Base-by-base conservation (phyloP, 2,888 invertebrate species). In the Eugnorisma glareosa region DNA sequence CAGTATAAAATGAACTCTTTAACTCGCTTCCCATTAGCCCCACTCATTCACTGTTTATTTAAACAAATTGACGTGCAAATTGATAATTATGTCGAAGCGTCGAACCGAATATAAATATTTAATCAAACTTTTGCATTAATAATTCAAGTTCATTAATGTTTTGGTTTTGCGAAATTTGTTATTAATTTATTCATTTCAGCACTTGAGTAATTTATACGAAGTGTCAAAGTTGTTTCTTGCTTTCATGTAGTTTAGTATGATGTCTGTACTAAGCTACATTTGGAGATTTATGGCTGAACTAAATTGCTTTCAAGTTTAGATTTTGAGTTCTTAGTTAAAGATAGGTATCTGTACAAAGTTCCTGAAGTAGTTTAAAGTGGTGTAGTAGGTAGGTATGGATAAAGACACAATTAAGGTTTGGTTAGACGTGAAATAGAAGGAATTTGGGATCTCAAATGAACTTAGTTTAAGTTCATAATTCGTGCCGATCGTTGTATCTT, bases 91-190 rank as follows among this genome's bases (percentile, higher is more conserved):
- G 64, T 73, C 64, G 67, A 80, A 81, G 68, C 86, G 51, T 74
- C n/a, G 48, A 80, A 83, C 75, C 59, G 37, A 83, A 73, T 84
- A 64, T 77, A 75, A 84, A 86, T 81, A 84, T 77, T 86, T 73
- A 73, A 75, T 71, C 64, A 68, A 81, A 80, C 68, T 85, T 85
- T 85, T 31, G 71, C 61, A 81, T 78, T 84, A 63, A 87, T 67
- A 81, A 74, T 86, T 85, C 75, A 81, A 85, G 82, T 87, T 86
- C 81, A 84, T 86, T 75, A 81, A 67, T 66, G 67, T 74, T 81
- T 77, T 71, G 73, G 75, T 77, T 67, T 73, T 24, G 35, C 35
- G 21, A 75, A 75, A 72, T 75, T 51, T 86, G 71, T 84, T 54
- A 77, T 70, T 73, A 67, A 75, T 75, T 84, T 80, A 81, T 85